phyloP scores from a whole-genome alignment of 2,113 vertebrate species.

The Bufo bufo region DNA sequence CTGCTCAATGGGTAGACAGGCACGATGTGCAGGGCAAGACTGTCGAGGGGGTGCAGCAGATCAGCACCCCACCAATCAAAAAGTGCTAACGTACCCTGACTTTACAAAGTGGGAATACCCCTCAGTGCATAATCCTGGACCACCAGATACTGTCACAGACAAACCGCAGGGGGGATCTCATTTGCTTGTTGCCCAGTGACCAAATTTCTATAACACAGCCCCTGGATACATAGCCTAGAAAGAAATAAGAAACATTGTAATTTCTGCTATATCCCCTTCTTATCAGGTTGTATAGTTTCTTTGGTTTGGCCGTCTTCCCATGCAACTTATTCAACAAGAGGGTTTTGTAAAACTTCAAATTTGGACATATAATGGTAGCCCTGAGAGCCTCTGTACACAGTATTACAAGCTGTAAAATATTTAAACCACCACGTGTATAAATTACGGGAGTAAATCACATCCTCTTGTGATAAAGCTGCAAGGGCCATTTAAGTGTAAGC shows the following conservation, averaged over 20 bases:
- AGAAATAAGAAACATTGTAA: neutral
- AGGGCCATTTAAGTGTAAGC: conserved; percentile 15
- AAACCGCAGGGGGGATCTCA: too few species aligned
- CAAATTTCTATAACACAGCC: neutral
- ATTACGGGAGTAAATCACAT: conserved; percentile 26
- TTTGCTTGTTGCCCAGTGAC: neutral
- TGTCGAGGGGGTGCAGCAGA: too few species aligned
- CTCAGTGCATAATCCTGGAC: neutral
- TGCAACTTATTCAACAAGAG: conserved; percentile 11
- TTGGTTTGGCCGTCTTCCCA: neutral
- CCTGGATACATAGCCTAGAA: neutral
- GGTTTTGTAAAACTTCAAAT: conserved; percentile 33
- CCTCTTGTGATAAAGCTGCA: conserved; percentile 15
- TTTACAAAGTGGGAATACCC: too few species aligned
- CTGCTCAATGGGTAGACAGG: too few species aligned
- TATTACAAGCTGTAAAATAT: conserved; percentile 38
- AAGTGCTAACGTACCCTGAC: too few species aligned
- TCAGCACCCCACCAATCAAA: too few species aligned
- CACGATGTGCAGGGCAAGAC: too few species aligned
- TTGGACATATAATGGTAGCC: conserved; percentile 36
- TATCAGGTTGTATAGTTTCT: neutral
- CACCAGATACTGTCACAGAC: neutral
- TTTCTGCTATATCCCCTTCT: neutral
- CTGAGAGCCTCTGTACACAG: neutral
- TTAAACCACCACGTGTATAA: conserved; percentile 27